Evolutionary conservation across 2,113 vertebrate genomes (phyloP), one percentile per base, ranked within the genome.

Genomic region (Neolamprologus devosi): DNA sequence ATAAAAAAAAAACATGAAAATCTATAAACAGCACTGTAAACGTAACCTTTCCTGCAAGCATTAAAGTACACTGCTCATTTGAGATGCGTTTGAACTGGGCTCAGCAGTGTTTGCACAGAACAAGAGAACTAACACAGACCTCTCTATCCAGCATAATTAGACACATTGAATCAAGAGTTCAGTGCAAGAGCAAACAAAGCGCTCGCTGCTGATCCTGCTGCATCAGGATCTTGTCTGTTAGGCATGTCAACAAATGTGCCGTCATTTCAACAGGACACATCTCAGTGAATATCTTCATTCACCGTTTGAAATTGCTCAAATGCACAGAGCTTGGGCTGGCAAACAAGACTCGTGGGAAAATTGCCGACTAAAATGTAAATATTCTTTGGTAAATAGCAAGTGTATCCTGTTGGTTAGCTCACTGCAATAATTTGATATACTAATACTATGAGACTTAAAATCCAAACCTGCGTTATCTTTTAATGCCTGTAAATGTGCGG

Each of bases 151-250:
- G 65, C 65, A 89, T 94, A 93, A 92, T 94, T 93, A 93, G 87
- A 93, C 90, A 87, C 90, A 94, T 90, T 92, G 86, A 91, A 92
- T 95, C 91, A 86, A 90, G 91, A 92, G 90, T 92, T 94, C 89
- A 94, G 91, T 93, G 91, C 86, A 13, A 94, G 91, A 96, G 93
- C 95, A 97, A 97, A 96, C 96, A 96, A 88, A 85, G 85, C 10
- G 9, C 86, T 91, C 5, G 57, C 75, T 40, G 73, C 93, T 95
- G 92, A 95, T 97, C 96, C 96, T 96, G 96, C 94, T 96, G 91
- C 94, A 95, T 96, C 96, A 96, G 96, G 96, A 97, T 97, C 96
- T 96, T 92, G 95, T 95, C 93, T 79, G 95, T 96, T 96, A 90
- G 93, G 88, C 93, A 91, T 94, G 95, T 97, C 95, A 96, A 95